phyloP scores from a whole-genome alignment of 2,888 invertebrate genomes.

The Elysia crispata region DNA sequence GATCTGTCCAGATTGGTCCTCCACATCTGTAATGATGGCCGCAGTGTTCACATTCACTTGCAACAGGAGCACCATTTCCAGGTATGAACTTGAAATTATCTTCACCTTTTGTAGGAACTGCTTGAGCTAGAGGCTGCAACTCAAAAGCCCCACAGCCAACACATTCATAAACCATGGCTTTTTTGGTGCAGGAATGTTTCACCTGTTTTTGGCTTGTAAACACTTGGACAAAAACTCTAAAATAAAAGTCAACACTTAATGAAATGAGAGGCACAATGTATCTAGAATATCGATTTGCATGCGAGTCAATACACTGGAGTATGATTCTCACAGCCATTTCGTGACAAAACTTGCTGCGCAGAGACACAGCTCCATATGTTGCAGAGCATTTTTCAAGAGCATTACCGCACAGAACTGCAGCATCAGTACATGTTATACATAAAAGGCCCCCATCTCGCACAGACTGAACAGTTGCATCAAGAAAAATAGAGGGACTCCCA shows the following conservation, averaged over 20 bases:
- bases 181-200: conserved; percentile 87
- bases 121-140: conserved; percentile 86
- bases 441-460: conserved; percentile 85
- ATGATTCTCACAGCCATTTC: conserved; percentile 98
- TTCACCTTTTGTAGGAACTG: conserved; percentile 65
- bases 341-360: conserved; percentile 87
- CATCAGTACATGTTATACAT: conserved; percentile 97
- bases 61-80: conserved; percentile 85
- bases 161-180: conserved; percentile 93
- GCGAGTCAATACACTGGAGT: conserved; percentile 91
- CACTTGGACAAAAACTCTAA: conserved; percentile 93
- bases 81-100: conserved; percentile 82
- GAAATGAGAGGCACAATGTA: conserved; percentile 94
- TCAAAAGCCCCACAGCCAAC: conserved; percentile 90
- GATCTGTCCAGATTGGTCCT: conserved; percentile 96
- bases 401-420: conserved; percentile 95
- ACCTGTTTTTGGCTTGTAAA: conserved; percentile 88
- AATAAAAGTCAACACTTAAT: conserved; percentile 96
- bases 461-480: conserved; percentile 79
- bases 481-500: conserved; percentile 94
- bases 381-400: conserved; percentile 93
- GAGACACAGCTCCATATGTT: conserved; percentile 94
- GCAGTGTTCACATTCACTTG: conserved; percentile 86
- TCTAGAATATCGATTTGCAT: conserved; percentile 94
- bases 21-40: conserved; percentile 86